Evolutionary conservation across 2,888 invertebrate genomes (phyloP), one percentile per base, ranked within the genome.

Genomic region (Halictus quadricinctus): DNA sequence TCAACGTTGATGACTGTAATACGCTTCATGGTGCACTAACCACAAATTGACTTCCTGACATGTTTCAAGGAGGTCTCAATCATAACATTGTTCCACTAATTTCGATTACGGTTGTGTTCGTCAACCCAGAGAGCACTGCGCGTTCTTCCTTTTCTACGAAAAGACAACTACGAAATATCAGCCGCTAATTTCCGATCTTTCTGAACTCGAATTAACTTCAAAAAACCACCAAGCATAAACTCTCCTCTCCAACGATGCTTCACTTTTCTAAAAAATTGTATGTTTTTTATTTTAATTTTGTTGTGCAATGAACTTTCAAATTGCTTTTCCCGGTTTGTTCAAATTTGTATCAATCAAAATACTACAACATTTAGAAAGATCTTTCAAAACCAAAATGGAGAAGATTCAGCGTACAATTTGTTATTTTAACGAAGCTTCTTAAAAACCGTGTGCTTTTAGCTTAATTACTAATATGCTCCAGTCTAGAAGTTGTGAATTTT

Each of bases 41-140:
- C 85, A 80, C 85, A 85, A 85, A 85, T 85, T 84, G 80, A 76
- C 76, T 85, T 84, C 85, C 85, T 84, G 85, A 80, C 84, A 84
- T 85, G 76, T 76, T 85, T 84, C 85, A 76, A 74, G 84, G 73
- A 85, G 76, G 74, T 79, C 80, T 85, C 80, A 72, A 84, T 85
- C 84, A 72, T 80, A 74, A 73, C 73, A 76, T 74, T 66, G 85
- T 85, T 84, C 80, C 80, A 64, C 84, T 79, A 84, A 83, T 85
- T 85, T 84, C 85, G n/a, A 80, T 76, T 58, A 50, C 76, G 12
- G 54, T 48, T 79, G n/a, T 48, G 58, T 72, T 66, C 66, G 76
- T 36, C 64, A 72, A 72, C 25, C 64, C 64, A 64, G 54, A 29
- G 21, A 41, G 36, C 69, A 25, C 8, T 50, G 18, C 48, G 58